Evolutionary conservation across 2,113 vertebrate genomes (phyloP).

Genomic region (Dascyllus trimaculatus): DNA sequence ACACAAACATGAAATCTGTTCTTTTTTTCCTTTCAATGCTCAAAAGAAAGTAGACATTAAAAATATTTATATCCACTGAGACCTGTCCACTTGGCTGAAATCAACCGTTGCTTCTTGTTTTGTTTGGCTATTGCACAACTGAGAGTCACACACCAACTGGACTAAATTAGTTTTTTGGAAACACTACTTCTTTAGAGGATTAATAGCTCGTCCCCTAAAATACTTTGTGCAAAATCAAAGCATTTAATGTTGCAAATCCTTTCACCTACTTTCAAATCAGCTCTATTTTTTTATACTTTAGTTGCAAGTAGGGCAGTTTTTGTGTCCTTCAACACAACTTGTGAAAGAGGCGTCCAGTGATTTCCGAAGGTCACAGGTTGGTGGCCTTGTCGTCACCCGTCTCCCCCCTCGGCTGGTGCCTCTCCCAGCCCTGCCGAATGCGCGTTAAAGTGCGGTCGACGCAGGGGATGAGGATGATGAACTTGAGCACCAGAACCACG

Average conservation of each 20-base stretch:
- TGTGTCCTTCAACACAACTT: no score
- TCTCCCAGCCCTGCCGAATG: slow-evolving; percentile 94
- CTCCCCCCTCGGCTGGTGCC: slow-evolving; percentile 40
- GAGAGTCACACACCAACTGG: slow-evolving; percentile 6
- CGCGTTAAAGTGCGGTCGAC: slow-evolving; percentile 86
- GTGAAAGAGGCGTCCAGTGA: background rate
- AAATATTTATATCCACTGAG: slow-evolving; percentile 32
- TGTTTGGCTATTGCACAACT: slow-evolving; percentile 31
- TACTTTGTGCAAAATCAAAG: background rate
- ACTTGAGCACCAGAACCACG: slow-evolving; percentile 87
- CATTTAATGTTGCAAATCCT: background rate
- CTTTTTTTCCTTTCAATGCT: slow-evolving; percentile 15
- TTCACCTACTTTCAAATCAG: background rate
- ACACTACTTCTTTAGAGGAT: background rate
- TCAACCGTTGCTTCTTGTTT: slow-evolving; percentile 18
- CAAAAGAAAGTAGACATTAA: slow-evolving; percentile 44
- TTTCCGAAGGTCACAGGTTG: slow-evolving; percentile 27
- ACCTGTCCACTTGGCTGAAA: slow-evolving; percentile 39
- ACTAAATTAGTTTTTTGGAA: background rate
- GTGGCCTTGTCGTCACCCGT: slow-evolving; percentile 15
- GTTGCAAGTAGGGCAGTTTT: no score
- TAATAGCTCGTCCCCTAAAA: background rate
- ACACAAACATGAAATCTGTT: slow-evolving; percentile 25
- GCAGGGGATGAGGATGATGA: slow-evolving; percentile 89
- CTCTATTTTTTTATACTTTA: no score